These are phyloP conservation scores for Agapornis canus DNA, from an alignment of 2,797 vertebrate genomes.

Conservation along the genomic window DNA sequence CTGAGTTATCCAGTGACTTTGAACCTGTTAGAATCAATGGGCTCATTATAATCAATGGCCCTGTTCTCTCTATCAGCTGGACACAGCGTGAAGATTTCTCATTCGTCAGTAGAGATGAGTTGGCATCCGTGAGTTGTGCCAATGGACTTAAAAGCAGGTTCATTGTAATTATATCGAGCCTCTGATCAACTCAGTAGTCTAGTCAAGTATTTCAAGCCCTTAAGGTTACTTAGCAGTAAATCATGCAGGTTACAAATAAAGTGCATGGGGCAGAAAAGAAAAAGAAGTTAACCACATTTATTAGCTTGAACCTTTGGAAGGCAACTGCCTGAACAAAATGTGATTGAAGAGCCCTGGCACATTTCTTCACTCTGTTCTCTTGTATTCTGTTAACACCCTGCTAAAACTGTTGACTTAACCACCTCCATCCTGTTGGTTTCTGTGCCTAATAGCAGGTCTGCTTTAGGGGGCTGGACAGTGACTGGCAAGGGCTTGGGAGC, in stretches of 20 bases:
- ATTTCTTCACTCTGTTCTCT: neutral
- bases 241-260: neutral
- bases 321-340: neutral
- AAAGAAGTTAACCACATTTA: neutral
- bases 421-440: neutral
- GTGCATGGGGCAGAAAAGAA: neutral
- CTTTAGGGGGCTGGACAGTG: neutral
- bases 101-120: neutral
- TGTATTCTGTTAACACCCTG: neutral
- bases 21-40: neutral
- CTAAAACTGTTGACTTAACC: neutral
- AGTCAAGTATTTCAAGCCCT: neutral
- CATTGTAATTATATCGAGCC: neutral
- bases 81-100: neutral
- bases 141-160: constrained; percentile 13
- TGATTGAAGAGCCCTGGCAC: neutral
- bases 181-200: constrained; percentile 28
- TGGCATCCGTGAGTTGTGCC: constrained; percentile 7
- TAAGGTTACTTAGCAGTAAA: constrained; percentile 7
- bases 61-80: neutral
- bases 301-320: neutral
- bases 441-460: neutral
- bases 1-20: neutral
- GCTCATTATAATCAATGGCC: neutral
- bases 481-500: neutral